Percentiles rank a stretch among this genome's conserved stretches.
Evolutionary conservation across 1,140 invertebrate species (phyloP).

Genomic region (Batillaria attramentaria): DNA sequence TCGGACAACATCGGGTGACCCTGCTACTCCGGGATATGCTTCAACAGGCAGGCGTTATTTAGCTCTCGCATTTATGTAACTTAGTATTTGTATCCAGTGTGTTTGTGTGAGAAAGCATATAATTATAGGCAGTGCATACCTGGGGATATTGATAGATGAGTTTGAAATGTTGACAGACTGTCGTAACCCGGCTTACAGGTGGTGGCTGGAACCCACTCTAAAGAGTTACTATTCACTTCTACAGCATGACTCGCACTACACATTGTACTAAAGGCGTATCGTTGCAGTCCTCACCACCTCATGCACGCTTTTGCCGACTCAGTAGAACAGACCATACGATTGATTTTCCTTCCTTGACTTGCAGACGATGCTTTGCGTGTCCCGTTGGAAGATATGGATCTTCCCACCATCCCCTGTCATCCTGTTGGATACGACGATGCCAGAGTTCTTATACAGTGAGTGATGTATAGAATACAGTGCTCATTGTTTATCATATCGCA

Average conservation of each 20-base stretch:
- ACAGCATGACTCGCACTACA: background rate
- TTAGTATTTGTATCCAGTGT: too few species aligned
- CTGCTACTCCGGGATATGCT: slow-evolving; percentile 71
- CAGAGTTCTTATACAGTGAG: slow-evolving; percentile 53
- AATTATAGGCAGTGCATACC: too few species aligned
- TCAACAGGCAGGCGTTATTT: too few species aligned
- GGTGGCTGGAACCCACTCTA: background rate
- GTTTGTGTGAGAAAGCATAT: too few species aligned
- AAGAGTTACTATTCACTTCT: background rate
- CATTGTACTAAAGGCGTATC: background rate
- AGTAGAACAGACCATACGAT: too few species aligned
- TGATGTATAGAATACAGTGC: background rate
- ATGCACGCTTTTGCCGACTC: background rate
- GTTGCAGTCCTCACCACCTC: background rate
- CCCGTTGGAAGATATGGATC: slow-evolving; percentile 8
- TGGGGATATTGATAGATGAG: too few species aligned
- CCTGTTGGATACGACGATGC: slow-evolving; percentile 70
- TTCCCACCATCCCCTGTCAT: slow-evolving; percentile 68
- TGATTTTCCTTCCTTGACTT: too few species aligned
- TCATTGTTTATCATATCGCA: background rate
- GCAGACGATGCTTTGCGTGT: slow-evolving; percentile 20
- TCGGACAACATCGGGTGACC: slow-evolving; percentile 68
- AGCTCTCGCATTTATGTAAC: too few species aligned
- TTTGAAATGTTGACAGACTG: too few species aligned
- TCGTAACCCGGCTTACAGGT: background rate